Evolutionary conservation across 2,888 invertebrate species (phyloP).

Genomic region (Hydrotaea diabolus): DNA sequence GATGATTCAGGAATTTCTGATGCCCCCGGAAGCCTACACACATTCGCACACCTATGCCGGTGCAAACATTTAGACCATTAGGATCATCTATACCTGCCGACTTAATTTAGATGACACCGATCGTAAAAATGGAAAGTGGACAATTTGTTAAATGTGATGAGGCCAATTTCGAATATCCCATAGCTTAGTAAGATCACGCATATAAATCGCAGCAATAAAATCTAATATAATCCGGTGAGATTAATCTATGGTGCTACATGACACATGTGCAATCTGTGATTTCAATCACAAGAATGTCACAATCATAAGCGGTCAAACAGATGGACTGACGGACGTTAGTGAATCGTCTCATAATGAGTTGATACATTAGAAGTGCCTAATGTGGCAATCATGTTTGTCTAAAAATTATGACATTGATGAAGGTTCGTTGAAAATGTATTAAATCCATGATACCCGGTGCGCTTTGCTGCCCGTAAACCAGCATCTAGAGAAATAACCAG

Average conservation of each 20-base stretch:
- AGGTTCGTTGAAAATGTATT: too few species aligned
- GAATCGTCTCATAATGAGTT: too few species aligned
- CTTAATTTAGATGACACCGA: neutral
- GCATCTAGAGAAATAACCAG: too few species aligned
- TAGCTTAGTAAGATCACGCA: neutral
- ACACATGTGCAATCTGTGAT: too few species aligned
- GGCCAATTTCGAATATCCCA: neutral
- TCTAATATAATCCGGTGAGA: neutral
- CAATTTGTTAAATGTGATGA: neutral
- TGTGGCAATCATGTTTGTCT: too few species aligned
- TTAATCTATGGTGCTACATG: neutral
- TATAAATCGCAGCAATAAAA: neutral
- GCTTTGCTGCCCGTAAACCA: too few species aligned
- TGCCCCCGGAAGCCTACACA: neutral
- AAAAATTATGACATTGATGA: too few species aligned
- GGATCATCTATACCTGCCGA: neutral
- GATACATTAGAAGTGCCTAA: too few species aligned
- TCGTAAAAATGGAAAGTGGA: neutral
- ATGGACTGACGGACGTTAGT: too few species aligned
- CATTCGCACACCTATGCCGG: neutral
- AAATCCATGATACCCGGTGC: too few species aligned
- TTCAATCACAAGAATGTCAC: too few species aligned
- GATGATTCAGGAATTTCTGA: conserved; percentile 58
- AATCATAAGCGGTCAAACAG: too few species aligned
- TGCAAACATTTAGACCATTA: neutral